Conservation (phyloP, 2,888 invertebrate genomes). For the Scrobipalpa atriplicella region DNA sequence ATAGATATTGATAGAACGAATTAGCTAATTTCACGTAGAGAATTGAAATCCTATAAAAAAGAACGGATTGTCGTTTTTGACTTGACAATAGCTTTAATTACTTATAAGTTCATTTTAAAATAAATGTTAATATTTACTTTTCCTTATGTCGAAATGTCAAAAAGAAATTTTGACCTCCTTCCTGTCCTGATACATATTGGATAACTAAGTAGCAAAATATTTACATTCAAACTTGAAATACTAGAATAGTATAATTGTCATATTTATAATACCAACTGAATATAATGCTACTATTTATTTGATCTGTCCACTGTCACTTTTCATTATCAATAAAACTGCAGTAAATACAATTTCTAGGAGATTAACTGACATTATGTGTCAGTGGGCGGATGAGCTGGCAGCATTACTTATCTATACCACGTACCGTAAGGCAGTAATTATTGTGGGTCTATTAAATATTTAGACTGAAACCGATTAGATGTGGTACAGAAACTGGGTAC, state of each 20-base stretch:
- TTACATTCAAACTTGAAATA: too few species aligned
- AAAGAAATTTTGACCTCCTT: too few species aligned
- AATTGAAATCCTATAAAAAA: background rate
- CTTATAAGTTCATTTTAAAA: too few species aligned
- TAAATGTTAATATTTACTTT: too few species aligned
- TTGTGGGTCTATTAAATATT: slow-evolving; percentile 24
- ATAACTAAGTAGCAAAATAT: too few species aligned
- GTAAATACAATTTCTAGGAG: background rate
- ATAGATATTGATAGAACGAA: background rate
- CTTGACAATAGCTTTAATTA: too few species aligned
- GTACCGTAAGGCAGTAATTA: slow-evolving; percentile 21
- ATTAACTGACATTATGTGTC: background rate
- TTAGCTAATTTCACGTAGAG: background rate
- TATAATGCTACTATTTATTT: too few species aligned
- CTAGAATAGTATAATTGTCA: too few species aligned
- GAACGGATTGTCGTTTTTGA: background rate
- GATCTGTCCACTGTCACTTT: background rate
- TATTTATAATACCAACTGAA: too few species aligned
- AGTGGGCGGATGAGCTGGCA: slow-evolving; percentile 27
- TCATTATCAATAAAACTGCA: background rate
- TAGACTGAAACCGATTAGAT: slow-evolving; percentile 27
- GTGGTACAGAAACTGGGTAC: slow-evolving; percentile 6
- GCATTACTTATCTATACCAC: slow-evolving; percentile 23
- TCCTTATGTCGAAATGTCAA: too few species aligned
- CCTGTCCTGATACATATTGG: too few species aligned